phyloP scores from a whole-genome alignment of 2,797 vertebrate genomes.

The Cuniculus paca region DNA sequence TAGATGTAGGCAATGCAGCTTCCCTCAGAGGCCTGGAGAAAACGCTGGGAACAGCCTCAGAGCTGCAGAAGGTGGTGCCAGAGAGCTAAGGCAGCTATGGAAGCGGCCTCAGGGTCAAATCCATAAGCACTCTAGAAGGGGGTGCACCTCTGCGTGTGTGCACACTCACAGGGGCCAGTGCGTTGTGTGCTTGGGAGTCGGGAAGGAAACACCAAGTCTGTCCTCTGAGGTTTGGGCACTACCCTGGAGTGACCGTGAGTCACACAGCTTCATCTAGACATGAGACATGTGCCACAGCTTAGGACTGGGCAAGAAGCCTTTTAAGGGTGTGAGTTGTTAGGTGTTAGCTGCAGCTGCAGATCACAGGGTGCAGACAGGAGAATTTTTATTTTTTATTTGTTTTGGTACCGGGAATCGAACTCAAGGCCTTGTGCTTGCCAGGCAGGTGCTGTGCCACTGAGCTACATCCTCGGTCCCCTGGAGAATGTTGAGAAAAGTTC shows the following conservation, averaged over 20 bases:
- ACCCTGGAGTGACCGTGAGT: background rate
- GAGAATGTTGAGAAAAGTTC: background rate
- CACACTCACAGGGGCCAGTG: background rate
- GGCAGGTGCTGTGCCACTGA: no score
- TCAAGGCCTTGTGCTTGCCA: no score
- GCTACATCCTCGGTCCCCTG: background rate
- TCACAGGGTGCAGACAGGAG: background rate
- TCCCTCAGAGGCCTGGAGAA: background rate
- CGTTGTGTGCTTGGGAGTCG: background rate
- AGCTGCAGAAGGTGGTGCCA: slow-evolving; percentile 57
- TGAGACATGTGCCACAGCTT: background rate
- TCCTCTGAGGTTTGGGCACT: background rate
- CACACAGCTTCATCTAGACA: background rate
- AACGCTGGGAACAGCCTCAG: background rate
- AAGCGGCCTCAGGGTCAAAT: background rate
- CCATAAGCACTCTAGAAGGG: background rate
- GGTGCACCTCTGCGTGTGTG: background rate
- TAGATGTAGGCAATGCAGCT: background rate
- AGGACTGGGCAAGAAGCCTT: background rate
- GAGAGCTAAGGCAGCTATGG: slow-evolving; percentile 28
- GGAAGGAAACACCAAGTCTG: background rate
- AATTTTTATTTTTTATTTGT: background rate
- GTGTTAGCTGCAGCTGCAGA: background rate
- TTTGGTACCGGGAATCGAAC: no score
- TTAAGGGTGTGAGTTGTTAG: background rate